These are phyloP conservation scores for Chiridota heheva DNA, from an alignment of 35 echinoderm and acorn worm species.

Conservation along the genomic window DNA sequence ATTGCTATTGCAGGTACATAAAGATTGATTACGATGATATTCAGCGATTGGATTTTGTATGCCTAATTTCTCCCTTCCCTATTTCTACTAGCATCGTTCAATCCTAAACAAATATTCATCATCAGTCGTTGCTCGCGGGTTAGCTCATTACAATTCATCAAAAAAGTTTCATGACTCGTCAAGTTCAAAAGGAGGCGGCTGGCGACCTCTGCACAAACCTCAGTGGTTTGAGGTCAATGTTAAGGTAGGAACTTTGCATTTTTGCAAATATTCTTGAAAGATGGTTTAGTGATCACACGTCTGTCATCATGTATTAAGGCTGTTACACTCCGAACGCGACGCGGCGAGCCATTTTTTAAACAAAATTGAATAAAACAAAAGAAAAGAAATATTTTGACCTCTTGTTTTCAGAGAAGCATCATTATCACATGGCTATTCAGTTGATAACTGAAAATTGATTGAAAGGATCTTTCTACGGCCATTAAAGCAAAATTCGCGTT, in stretches of 20 bases:
- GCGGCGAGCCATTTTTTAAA: too few relatives aligned
- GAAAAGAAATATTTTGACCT: too few relatives aligned
- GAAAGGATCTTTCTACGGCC: too few relatives aligned
- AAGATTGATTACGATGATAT: too few relatives aligned
- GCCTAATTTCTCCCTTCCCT: too few relatives aligned
- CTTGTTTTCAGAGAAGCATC: too few relatives aligned
- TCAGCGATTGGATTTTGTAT: too few relatives aligned
- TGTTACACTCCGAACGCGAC: neutral
- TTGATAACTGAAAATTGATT: too few relatives aligned
- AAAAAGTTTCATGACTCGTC: slow-evolving; percentile 42
- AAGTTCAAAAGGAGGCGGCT: slow-evolving; percentile 37
- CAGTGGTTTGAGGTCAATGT: slow-evolving; percentile 87
- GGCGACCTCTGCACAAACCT: slow-evolving; percentile 92
- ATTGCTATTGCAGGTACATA: too few relatives aligned
- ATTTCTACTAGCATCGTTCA: slow-evolving; percentile 62
- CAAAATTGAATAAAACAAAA: too few relatives aligned
- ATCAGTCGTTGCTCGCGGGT: slow-evolving; percentile 61
- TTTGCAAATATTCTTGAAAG: neutral
- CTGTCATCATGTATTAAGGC: neutral
- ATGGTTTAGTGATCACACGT: neutral
- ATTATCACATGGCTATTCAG: too few relatives aligned
- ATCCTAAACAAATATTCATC: slow-evolving; percentile 66
- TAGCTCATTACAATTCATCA: slow-evolving; percentile 70
- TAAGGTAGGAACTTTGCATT: slow-evolving; percentile 55
- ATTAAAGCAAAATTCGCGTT: too few relatives aligned